Evolutionary conservation across 2,888 invertebrate genomes (phyloP), one percentile per base, ranked within the genome.

Genomic region (Phasia obesa): DNA sequence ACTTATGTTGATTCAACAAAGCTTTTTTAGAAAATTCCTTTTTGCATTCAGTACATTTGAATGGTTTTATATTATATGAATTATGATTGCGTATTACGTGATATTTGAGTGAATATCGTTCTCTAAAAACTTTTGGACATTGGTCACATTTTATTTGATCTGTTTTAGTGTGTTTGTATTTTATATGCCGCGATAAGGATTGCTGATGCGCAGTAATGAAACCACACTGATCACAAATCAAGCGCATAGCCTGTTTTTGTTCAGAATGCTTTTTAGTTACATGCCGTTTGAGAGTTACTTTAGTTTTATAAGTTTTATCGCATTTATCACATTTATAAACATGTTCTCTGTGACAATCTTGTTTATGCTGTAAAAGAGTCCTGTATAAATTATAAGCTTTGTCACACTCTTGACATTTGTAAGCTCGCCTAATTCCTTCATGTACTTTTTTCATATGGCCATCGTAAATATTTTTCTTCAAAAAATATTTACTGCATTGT

Each of bases 161-260:
- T 7, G 67, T 51, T 49, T 79, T 73, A 6, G 78, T 74, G 13
- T 85, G 78, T 57, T 74, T 81, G 13, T 80, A 77, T 17, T 70
- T 77, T 23, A 81, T 83, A 49, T 85, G 85, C 5, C 82, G 62
- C 0, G 77, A 53, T 17, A 85, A 49, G 5, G 80, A 80, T 38
- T 75, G 62, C 31, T 70, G 67, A 64, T 65, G 60, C 5, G 80
- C 77, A 4, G 84, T 83, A 23, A 83, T 69, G 17, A 79, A 84
- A 21, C 83, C 85, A 13, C 84, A 85, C 11, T 81, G 82, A 15
- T 85, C 85, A 65, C 85, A 85, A 64, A 83, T 78, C 2, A 71
- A 71, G 35, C 69, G 78, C 47, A 42, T 69, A 38, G 53, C 21
- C 11, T 74, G 67, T 44, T 69, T 83, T 11, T 57, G 42, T 13